A percentile compares a stretch with the other conserved stretches of the same genome.
These are phyloP conservation scores for Prinia subflava DNA, from an alignment of 2,113 vertebrate species.

Conservation along the genomic window DNA sequence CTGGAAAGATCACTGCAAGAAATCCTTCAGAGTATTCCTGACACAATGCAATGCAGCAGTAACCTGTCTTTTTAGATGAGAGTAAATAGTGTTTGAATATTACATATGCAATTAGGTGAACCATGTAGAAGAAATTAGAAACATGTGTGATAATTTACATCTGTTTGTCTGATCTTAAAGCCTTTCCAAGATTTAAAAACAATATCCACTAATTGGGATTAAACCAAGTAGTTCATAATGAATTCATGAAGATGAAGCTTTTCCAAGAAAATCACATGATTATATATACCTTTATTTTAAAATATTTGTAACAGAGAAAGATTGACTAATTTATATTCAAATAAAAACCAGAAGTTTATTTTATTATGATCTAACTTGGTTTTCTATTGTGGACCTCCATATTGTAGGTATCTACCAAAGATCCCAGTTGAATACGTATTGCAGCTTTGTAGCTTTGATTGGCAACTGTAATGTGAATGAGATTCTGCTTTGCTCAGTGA, in stretches of 20 bases:
- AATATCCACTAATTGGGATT: not conserved
- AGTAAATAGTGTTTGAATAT: not conserved
- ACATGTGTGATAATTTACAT: not conserved
- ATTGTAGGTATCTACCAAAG: not conserved
- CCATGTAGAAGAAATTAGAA: not conserved
- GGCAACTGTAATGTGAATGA: slow-evolving; percentile 7
- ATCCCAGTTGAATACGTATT: not conserved
- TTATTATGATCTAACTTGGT: not conserved
- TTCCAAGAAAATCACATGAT: not conserved
- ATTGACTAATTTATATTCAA: not conserved
- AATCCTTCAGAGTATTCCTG: not conserved
- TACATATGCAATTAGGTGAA: not conserved
- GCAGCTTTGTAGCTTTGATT: slow-evolving; percentile 4
- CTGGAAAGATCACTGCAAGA: not conserved
- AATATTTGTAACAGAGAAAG: not conserved
- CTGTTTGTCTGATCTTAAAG: not conserved
- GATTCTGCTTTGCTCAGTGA: not conserved
- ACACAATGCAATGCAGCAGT: not conserved
- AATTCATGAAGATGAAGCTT: not conserved
- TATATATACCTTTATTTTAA: not conserved
- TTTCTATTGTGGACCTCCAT: not conserved
- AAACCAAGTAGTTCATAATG: not conserved
- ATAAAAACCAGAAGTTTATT: not conserved
- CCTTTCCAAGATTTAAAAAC: not conserved
- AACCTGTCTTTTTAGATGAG: not conserved